Evolutionary conservation across 2,797 vertebrate species (phyloP), one percentile per base, ranked within the genome.

Genomic region (Sarcoramphus papa): DNA sequence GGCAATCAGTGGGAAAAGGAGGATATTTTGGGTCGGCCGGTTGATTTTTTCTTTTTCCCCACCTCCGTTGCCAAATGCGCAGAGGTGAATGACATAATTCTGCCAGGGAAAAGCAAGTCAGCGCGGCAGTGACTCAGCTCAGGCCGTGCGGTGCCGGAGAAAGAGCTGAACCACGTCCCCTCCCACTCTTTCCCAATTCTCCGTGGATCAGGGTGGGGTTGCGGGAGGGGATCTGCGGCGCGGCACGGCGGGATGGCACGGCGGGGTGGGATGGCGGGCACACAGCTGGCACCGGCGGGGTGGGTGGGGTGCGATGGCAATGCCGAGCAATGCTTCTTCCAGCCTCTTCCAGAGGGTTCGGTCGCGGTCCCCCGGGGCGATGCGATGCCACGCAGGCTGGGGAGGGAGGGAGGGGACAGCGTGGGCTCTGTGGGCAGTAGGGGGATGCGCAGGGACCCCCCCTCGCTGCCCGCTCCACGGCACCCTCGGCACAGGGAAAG

Each of bases 121-220:
- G 53, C 9, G 6, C 19, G 0, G 73, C 88, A 12, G 78, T 95
- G 95, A 96, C 94, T 95, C 95, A 95, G 95, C 93, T 86, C 37
- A 16, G 54, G 54, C 78, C 12, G 2, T 1, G 40, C 43, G 1
- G 8, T 2, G 78, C 28, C 0, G 12, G 22, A 21, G n/a, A 31
- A 53, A 17, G 70, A 41, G 62, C 56, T 7, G 85, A 57, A 62
- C 69, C 60, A 0, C 1, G 12, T 20, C 56, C 57, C 2, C 65
- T 31, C 43, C 62, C 1, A 51, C 62, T 31, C 31, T 10, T 45
- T 33, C 74, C 78, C 62, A 4, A 2, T 15, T 56, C 63, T 12
- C 8, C 0, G 10, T 1, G 70, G 75, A 15, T 54, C 4, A 1
- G 91, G 74, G 78, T 30, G 72, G 81, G 93, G 74, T 30, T 12